Evolutionary conservation across 2,888 invertebrate genomes (phyloP), one percentile per base, ranked within the genome.

Genomic region (Panopea generosa): DNA sequence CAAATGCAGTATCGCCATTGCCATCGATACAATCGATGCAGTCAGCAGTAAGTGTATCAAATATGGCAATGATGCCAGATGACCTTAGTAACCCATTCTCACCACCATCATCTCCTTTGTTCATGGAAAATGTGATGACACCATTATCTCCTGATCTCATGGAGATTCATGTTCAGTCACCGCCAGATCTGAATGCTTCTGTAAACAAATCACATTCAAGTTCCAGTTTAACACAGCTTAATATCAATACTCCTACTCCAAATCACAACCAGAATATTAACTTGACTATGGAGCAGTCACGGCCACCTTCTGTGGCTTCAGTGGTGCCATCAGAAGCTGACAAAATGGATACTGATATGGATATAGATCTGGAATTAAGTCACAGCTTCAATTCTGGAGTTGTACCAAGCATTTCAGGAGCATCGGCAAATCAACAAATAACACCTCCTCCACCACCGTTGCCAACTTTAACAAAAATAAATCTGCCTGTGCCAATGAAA

Each of bases 401-500:
- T 53, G 29, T 22, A 22, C 40, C 29, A 11, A 53, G 50, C 45
- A 62, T 62, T 33, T 43, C 47, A 56, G 11, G 47, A 52, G 18
- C 24, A 53, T 26, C 67, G 57, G 33, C 33, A 68, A 47, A 47
- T 43, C 63, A 71, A 18, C 57, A 55, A 20, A 33, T 59, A 38
- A 20, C 66, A 26, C 66, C 62, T 18, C 68, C 77, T 61, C 75
- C 71, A 45, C 68, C 77, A 55, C 74, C 70, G 38, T 24, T 69
- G 14, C 76, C 72, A 43, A 49, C 63, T 14, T 66, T 59, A 27
- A 18, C 55, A 26, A 47, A 50, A 11, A 52, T 60, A 26, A 55
- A 27, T 29, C 57, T 69, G 40, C 26, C 67, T 16, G 55, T 16
- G 3, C 16, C 16, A 45, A n/a, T 88, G 93, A 97, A 61, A 90